Evolutionary conservation across 2,113 vertebrate genomes (phyloP).

Genomic region (Cebus imitator): DNA sequence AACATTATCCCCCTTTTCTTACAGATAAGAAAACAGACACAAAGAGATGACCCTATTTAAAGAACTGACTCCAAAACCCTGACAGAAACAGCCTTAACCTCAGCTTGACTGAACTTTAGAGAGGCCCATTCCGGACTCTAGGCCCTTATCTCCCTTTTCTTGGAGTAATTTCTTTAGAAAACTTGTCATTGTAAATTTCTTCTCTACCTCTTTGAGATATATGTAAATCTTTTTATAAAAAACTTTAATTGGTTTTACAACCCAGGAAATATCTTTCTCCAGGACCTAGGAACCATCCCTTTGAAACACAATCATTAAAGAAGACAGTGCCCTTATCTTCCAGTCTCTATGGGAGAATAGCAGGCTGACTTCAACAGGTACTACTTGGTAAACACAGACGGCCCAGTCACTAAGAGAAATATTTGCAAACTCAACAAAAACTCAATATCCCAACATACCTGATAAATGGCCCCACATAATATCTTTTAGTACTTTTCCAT

Average conservation of each 20-base stretch:
- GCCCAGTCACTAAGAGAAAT: neutral
- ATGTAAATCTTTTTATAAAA: neutral
- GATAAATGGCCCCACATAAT: neutral
- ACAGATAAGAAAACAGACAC: neutral
- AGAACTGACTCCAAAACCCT: conserved; percentile 28
- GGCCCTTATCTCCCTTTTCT: neutral
- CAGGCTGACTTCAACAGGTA: neutral
- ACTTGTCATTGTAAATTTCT: neutral
- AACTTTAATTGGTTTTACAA: neutral
- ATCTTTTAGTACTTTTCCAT: neutral
- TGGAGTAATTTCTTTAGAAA: neutral
- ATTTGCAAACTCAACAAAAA: neutral
- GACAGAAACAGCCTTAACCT: neutral
- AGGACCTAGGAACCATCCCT: neutral
- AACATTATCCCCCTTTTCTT: neutral
- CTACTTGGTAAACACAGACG: neutral
- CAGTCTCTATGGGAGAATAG: neutral
- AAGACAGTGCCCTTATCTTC: neutral
- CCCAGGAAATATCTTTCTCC: neutral
- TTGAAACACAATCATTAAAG: neutral
- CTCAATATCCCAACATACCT: neutral
- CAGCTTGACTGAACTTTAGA: neutral
- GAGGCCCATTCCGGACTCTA: neutral
- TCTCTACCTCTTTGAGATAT: neutral
- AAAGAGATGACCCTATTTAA: neutral